Evolutionary conservation across 2,797 vertebrate species (phyloP), one percentile per base, ranked within the genome.

Genomic region (Centroberyx gerrardi): DNA sequence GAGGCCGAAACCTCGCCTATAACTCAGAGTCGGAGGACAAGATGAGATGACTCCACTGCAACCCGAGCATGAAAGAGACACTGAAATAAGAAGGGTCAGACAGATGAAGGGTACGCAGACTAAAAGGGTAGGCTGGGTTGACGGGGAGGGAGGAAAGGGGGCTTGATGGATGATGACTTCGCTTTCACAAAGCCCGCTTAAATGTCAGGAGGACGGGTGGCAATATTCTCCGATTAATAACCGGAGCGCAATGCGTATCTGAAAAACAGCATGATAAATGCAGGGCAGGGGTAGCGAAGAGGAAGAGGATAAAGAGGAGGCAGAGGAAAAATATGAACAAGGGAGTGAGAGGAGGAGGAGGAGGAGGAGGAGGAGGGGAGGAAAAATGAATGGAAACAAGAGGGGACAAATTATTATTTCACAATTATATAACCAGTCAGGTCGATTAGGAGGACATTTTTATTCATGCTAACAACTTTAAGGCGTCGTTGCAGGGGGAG

Each of bases 171-270:
- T 64, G 62, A 79, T 54, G 51, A 64, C 71, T 75, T 56, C 68
- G 22, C 46, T 38, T 68, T 78, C 36, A 31, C n/a, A 27, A 51
- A 42, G 77, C 1, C 62, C 62, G 5, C 18, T 63, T 42, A 42
- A 67, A 74, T 72, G 76, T 62, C 48, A 65, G 12, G 68, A 17
- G 6, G 68, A 38, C 61, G 51, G n/a, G 18, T 67, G 0, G 0
- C 33, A 68, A 69, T 36, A 73, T 72, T 63, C 18, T 61, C 73
- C 8, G 56, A 59, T 88, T 72, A 81, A 85, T 83, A 78, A 76
- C 55, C 31, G 12, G 18, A 68, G n/a, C 27, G 6, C 14, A 38
- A 17, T 48, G 33, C 58, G 33, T 33, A 31, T 49, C 17, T 69
- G 62, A 18, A 68, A 38, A 64, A 46, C 14, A 38, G 38, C 38